A percentile compares a stretch with the other conserved stretches of the same genome.
These are phyloP conservation scores for Sialia sialis DNA, from an alignment of 2,113 vertebrate species.

Conservation along the genomic window DNA sequence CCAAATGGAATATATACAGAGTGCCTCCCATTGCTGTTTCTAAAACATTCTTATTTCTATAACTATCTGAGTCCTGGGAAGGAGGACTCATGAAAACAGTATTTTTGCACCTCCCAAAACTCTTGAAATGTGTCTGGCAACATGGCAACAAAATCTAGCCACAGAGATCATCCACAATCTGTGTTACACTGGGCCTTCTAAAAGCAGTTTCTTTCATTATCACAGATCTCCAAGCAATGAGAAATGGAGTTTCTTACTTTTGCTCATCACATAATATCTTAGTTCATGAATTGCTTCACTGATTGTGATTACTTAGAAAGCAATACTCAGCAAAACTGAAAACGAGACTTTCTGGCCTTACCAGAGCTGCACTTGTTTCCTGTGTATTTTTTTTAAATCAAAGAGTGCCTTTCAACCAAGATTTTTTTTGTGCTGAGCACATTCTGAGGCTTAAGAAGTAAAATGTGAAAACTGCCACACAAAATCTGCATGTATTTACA, in stretches of 20 bases:
- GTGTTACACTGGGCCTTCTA: neutral
- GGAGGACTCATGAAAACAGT: neutral
- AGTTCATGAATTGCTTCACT: neutral
- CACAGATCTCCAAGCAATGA: neutral
- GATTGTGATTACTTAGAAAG: neutral
- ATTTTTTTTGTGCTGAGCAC: neutral
- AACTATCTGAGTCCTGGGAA: neutral
- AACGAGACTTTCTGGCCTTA: neutral
- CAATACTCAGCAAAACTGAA: neutral
- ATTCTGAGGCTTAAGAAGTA: neutral
- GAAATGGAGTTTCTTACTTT: neutral
- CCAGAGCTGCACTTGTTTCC: neutral
- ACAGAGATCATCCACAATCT: neutral
- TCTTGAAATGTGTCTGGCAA: neutral
- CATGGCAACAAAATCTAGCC: neutral
- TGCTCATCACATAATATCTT: neutral
- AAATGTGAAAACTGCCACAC: neutral
- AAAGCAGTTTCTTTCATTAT: neutral
- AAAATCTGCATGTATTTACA: neutral
- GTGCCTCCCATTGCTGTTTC: neutral
- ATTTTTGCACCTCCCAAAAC: neutral
- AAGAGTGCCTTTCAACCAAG: neutral
- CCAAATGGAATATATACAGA: neutral
- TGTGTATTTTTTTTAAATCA: neutral
- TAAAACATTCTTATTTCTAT: neutral